Base-by-base conservation (phyloP, 2,113 vertebrate species). In the Lathamus discolor region DNA sequence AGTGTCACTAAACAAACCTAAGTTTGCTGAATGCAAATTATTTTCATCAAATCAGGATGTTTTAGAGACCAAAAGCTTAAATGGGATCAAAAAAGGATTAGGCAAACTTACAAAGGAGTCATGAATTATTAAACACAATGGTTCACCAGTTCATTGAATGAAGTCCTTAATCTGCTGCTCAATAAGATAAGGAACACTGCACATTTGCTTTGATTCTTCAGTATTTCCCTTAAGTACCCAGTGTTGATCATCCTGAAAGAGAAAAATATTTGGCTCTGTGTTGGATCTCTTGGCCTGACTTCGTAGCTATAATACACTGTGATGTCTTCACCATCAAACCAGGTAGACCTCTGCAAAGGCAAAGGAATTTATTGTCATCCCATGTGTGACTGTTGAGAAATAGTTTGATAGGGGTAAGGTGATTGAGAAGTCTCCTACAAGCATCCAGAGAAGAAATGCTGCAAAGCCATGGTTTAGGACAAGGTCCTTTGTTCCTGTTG, bases 381-480 rank as follows among this genome's bases (percentile, higher is more conserved):
- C 6, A 22, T 0, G 1, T 54, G 22, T 33, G n/a, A 20, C 31
- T 20, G 12, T 8, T 55, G 10, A 68, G 25, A 83, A 86, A 83
- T 61, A 43, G 41, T 73, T 76, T 76, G 2, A 14, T 22, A 59
- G 20, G 6, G 22, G 9, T 44, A 41, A 41, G 16, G 19, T 19
- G 51, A 31, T 9, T 6, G 66, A 62, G 23, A 72, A 63, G 3
- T 20, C 18, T 78, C 43, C 27, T 64, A 49, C 17, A 83, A 52
- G 10, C 94, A 63, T 13, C 3, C 4, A 46, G 27, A 67, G 29
- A 52, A 74, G 33, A 39, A 10, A 3, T 23, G 39, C 11, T 46
- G 22, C 6, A 59, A n/a, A 61, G 24, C 27, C 0, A 0, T 70
- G 7, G 4, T 63, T 63, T 48, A 19, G 61, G 33, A 13, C 4